Evolutionary conservation across 2,888 invertebrate genomes (phyloP).

Genomic region (Mayetiola destructor): DNA sequence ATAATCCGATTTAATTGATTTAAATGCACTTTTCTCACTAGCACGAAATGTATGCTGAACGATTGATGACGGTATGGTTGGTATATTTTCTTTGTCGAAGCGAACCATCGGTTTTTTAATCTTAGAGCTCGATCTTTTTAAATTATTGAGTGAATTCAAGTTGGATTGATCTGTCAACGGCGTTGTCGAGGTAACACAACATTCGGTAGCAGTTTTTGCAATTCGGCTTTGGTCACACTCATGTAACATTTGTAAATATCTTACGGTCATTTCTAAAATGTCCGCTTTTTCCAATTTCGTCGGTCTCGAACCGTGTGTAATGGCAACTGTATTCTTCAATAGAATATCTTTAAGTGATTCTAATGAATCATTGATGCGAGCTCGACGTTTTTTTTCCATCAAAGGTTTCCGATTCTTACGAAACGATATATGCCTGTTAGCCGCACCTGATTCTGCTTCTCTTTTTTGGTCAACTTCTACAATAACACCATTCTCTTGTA

Average conservation of each 20-base stretch:
- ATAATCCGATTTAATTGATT: not conserved
- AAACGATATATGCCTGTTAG: not conserved
- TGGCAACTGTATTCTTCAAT: constrained; percentile 32
- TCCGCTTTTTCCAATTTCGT: constrained; percentile 51
- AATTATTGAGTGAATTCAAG: not conserved
- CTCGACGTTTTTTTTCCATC: constrained; percentile 41
- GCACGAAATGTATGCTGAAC: constrained; percentile 1
- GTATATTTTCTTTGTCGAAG: constrained; percentile 11
- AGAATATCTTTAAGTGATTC: constrained; percentile 39
- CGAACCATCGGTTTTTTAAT: not conserved
- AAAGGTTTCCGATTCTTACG: constrained; percentile 37
- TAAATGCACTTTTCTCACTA: not conserved
- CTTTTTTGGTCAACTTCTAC: not conserved
- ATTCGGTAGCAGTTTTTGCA: constrained; percentile 8
- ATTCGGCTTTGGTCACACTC: constrained; percentile 19
- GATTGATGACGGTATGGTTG: not conserved
- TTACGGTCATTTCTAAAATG: constrained; percentile 47
- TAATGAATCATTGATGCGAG: constrained; percentile 40
- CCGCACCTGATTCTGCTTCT: not conserved
- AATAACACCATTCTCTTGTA: too few relatives aligned
- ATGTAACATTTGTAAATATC: constrained; percentile 41
- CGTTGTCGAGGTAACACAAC: constrained; percentile 17
- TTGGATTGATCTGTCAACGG: not conserved
- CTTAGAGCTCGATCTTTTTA: not conserved
- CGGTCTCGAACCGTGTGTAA: constrained; percentile 31